Base-by-base conservation (phyloP, 1,140 invertebrate genomes). In the Trachymyrmex cornetzi region DNA sequence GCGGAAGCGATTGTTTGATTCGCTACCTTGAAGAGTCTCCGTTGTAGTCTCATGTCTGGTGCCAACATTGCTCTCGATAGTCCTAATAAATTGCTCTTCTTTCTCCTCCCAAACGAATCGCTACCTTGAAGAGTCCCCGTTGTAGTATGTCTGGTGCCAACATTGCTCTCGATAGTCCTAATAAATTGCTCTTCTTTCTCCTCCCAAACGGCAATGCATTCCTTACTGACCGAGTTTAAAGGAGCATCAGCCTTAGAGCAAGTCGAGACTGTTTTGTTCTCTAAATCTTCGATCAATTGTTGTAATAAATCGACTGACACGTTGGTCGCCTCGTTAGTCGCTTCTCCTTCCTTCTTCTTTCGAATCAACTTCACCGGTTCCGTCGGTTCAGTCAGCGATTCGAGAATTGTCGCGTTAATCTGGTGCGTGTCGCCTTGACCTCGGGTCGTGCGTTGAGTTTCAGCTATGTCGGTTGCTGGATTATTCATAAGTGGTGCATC, bases 171-270 rank as follows among this genome's bases (percentile, higher is more conserved):
- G 72, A 93, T 92, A 0, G 74, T 91, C 30, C 89, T 77, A 34
- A 93, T 81, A 16, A 92, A 88, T 19, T 87, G 75, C 63, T 93
- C 92, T 14, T 93, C 90, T 0, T 48, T 86, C 48, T 93, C 91
- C 19, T 93, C 92, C 90, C 89, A 91, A n/a, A n/a, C 22, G 2
- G 80, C 81, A 59, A 93, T 86, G 9, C 53, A 74, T 24, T 91
- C 75, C 44, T 89, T 69, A 3, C 48, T 53, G 5, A n/a, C 12
- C 2, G 69, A 12, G 0, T 64, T 16, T 11, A 11, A 66, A 12
- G 38, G 0, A 0, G 61, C 61, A 1, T 69, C 7, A 4, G 55
- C 27, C 0, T 59, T 19, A 38, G 16, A 19, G 14, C 22, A 9
- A 9, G n/a, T 1, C 0, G 79, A 59, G 0, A 48, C 55, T 1